These are phyloP conservation scores for Drosophila neocordata DNA, from an alignment of 1,140 invertebrate species.

Conservation along the genomic window DNA sequence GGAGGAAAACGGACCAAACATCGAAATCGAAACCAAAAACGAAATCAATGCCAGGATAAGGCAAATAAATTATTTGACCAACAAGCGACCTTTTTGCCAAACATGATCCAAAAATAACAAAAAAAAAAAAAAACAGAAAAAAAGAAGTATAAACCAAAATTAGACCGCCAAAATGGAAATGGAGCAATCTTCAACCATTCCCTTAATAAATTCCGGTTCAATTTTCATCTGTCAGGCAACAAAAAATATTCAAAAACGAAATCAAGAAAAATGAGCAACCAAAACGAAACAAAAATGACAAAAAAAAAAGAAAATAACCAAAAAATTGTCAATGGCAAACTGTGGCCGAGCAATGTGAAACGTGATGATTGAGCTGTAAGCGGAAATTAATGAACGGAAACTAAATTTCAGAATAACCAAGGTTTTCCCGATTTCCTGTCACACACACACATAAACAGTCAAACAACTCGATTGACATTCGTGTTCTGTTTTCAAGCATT, in stretches of 20 bases:
- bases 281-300: neutral
- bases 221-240: constrained; percentile 32
- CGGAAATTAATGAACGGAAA: constrained; percentile 79
- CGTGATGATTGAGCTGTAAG: constrained; percentile 70
- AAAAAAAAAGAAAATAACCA: constrained; percentile 48
- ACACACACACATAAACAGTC: constrained; percentile 20
- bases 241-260: constrained; percentile 31
- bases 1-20: constrained; percentile 15
- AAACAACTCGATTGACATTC: constrained; percentile 9
- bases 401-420: constrained; percentile 53
- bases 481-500: constrained; percentile 4
- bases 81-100: constrained; percentile 63
- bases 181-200: constrained; percentile 12
- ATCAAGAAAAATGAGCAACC: constrained; percentile 3
- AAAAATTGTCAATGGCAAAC: constrained; percentile 43
- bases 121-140: constrained; percentile 44
- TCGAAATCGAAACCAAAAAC: constrained; percentile 36
- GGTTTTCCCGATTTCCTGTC: constrained; percentile 31
- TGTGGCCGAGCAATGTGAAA: constrained; percentile 2
- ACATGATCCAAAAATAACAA: constrained; percentile 51
- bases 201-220: constrained; percentile 27
- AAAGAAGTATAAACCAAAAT: constrained; percentile 36
- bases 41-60: constrained; percentile 62
- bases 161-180: constrained; percentile 40
- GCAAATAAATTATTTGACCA: constrained; percentile 69